Evolutionary conservation across 92 coral and sea anemone genomes (phyloP), one percentile per base, ranked within the genome.

Genomic region (Parazoanthus swiftii): DNA sequence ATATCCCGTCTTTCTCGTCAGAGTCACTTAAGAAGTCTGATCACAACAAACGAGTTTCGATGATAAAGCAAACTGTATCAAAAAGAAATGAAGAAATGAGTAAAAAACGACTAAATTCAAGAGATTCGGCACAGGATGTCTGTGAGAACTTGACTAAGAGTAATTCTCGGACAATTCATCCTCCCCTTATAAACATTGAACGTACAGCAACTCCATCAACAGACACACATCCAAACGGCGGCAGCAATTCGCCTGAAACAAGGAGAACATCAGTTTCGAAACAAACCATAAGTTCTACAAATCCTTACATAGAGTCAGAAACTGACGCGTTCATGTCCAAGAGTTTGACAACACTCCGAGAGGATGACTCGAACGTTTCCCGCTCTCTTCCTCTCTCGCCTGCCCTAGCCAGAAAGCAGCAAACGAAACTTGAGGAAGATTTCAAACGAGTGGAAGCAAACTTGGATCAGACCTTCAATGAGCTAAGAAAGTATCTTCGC

Each of bases 361-460:
- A 46, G 81, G 74, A 35, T 21, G 86, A 91, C 14, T 50, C 88
- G 6, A 79, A 86, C 6, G 80, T 87, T 65, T 89, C 87, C 0
- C 87, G 43, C 16, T 84, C 87, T 29, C 87, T 84, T 48, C 87
- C 87, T 21, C 38, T 84, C 43, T 84, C 87, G 50, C 87, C 87
- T 3, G 87, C 23, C 44, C 87, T 94, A 67, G 96, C 94, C 3
- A 92, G 92, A 54, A 89, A 63, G 66, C 95, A 94, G 77, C 98
- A 94, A 83, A 90, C 81, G 38, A 81, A 74, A 80, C 42, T 94
- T 6, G 98, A 94, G 29, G 89, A 91, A 42, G 94, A 90, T 43
- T 91, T 94, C 51, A 92, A 92, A 7, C 89, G 93, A 35, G 92
- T 94, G 35, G 95, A 94, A 39, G 89, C 90, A 86, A 90, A 88